Percentiles rank a stretch among this genome's conserved stretches.
Evolutionary conservation across 2,888 invertebrate genomes (phyloP).

Genomic region (Mythimna lalbum): DNA sequence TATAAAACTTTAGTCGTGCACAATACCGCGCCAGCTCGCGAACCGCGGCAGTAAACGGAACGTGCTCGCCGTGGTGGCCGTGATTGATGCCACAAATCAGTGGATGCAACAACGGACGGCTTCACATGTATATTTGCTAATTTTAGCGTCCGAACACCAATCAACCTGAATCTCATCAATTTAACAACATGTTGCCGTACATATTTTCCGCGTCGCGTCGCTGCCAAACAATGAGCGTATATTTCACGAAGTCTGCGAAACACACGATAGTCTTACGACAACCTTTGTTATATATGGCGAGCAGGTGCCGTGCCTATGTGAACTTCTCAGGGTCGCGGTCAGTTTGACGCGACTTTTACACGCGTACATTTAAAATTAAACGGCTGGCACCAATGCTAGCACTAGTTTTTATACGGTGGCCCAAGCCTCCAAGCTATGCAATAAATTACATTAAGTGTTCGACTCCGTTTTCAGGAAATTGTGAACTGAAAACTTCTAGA

Average conservation of each 20-base stretch:
- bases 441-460: conserved; percentile 50
- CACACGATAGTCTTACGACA: conserved; percentile 73
- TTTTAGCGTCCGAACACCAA: conserved; percentile 67
- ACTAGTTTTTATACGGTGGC: conserved; percentile 60
- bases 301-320: conserved; percentile 77
- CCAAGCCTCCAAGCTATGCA: conserved; percentile 46
- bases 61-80: conserved; percentile 36
- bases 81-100: conserved; percentile 61
- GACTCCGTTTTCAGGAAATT: conserved; percentile 40
- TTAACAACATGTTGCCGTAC: conserved; percentile 72
- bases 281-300: conserved; percentile 76
- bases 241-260: conserved; percentile 65
- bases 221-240: conserved; percentile 84
- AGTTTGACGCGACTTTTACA: conserved; percentile 52
- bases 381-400: conserved; percentile 65
- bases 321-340: conserved; percentile 72
- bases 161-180: conserved; percentile 76
- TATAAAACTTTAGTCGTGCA: conserved; percentile 47
- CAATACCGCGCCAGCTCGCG: conserved; percentile 34
- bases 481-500: conserved; percentile 44
- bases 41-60: conserved; percentile 33
- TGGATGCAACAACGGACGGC: conserved; percentile 61
- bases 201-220: conserved; percentile 74
- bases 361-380: conserved; percentile 73
- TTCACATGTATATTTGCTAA: conserved; percentile 66